phyloP scores from a whole-genome alignment of 2,113 vertebrate genomes.

The Struthidea cinerea region DNA sequence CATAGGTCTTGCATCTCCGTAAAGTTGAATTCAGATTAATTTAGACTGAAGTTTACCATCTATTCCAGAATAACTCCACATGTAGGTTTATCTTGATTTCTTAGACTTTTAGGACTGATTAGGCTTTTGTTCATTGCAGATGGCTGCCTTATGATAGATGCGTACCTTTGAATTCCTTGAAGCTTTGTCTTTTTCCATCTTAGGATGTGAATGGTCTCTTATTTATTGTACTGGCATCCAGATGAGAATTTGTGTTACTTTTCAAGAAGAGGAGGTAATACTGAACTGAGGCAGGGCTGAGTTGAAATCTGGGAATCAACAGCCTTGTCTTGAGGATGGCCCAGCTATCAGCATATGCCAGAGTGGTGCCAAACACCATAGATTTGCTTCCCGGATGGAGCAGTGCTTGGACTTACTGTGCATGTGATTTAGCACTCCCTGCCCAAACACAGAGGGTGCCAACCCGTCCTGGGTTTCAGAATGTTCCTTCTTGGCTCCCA shows the following conservation, averaged over 20 bases:
- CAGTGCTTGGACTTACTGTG: neutral
- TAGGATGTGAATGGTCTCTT: neutral
- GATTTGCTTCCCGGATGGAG: neutral
- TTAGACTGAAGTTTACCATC: neutral
- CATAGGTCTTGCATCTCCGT: neutral
- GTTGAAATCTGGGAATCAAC: neutral
- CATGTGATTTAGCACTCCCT: neutral
- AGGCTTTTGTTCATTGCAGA: neutral
- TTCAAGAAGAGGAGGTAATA: neutral
- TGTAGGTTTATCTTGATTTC: neutral
- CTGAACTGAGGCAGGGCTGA: neutral
- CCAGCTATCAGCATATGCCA: neutral
- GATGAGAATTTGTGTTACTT: neutral
- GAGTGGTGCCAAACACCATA: rapidly evolving
- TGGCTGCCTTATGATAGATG: neutral
- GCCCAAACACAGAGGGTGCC: neutral
- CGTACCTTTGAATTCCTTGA: neutral
- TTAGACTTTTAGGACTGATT: neutral
- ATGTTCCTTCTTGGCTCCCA: neutral
- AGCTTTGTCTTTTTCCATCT: neutral
- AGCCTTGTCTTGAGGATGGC: neutral
- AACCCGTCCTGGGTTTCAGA: neutral
- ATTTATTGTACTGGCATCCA: neutral
- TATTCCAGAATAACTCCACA: neutral
- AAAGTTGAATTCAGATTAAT: neutral